Evolutionary conservation across 2,113 vertebrate genomes (phyloP).

Genomic region (Falcunculus frontatus): DNA sequence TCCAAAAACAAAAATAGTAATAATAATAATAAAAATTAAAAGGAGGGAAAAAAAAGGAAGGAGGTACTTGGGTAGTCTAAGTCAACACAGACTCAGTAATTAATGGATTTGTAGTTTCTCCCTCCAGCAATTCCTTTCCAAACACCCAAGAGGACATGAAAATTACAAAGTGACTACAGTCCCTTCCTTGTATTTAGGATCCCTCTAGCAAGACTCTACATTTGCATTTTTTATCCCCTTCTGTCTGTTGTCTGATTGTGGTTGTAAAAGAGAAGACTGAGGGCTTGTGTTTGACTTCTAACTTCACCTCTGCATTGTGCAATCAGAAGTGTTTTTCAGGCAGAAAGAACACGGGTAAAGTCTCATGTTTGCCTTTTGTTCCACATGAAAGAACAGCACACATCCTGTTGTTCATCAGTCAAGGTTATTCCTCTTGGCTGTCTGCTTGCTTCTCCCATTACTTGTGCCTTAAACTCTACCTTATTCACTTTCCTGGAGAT

Average conservation of each 20-base stretch:
- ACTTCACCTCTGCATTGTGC: constrained; percentile 16
- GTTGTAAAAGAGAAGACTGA: background rate
- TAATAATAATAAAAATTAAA: background rate
- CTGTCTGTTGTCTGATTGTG: background rate
- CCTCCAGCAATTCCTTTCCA: background rate
- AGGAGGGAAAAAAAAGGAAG: fast-evolving
- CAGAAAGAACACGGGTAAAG: constrained; percentile 29
- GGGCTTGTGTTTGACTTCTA: constrained; percentile 25
- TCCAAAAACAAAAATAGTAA: background rate
- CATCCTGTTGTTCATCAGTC: constrained; percentile 11
- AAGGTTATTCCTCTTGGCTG: constrained; percentile 40
- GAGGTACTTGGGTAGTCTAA: background rate
- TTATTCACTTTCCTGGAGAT: background rate
- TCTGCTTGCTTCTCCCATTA: constrained; percentile 9
- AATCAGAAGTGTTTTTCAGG: constrained; percentile 41
- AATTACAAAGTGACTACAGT: background rate
- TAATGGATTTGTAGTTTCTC: background rate
- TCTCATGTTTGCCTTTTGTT: constrained; percentile 54
- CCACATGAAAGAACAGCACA: constrained; percentile 13
- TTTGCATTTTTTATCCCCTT: background rate
- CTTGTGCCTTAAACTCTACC: background rate
- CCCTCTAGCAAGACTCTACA: background rate
- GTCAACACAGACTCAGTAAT: background rate
- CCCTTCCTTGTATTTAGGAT: background rate
- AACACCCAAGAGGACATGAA: background rate